Evolutionary conservation across 1,140 invertebrate genomes (phyloP).

Genomic region (Euwallacea similis): DNA sequence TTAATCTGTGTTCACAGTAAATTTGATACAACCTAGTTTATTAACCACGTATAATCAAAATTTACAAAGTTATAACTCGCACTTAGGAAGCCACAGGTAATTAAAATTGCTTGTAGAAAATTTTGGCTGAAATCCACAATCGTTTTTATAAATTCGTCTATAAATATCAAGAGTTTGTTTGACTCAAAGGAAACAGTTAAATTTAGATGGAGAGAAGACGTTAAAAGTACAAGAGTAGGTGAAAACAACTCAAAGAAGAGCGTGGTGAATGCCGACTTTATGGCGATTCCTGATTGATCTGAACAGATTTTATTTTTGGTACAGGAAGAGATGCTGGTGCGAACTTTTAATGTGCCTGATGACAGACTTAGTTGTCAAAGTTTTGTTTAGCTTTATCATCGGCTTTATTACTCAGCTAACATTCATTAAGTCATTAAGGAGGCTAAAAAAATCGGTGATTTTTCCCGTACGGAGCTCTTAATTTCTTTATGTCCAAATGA

Average conservation of each 20-base stretch:
- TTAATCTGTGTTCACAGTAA: too few relatives aligned
- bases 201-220: conserved; percentile 10
- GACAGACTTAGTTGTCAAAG: too few relatives aligned
- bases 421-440: too few relatives aligned
- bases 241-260: neutral
- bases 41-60: neutral
- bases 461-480: too few relatives aligned
- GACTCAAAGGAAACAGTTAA: conserved; percentile 14
- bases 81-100: neutral
- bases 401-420: too few relatives aligned
- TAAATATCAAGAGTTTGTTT: conserved; percentile 7
- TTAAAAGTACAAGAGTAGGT: conserved; percentile 7
- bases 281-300: neutral
- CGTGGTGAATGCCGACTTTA: neutral
- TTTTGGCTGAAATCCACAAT: conserved; percentile 17
- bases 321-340: too few relatives aligned
- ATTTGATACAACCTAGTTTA: neutral
- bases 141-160: conserved; percentile 16
- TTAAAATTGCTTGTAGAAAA: conserved; percentile 7
- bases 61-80: neutral
- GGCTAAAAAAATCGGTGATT: too few relatives aligned
- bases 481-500: too few relatives aligned
- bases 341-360: too few relatives aligned
- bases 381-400: too few relatives aligned
- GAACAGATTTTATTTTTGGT: too few relatives aligned